phyloP scores from a whole-genome alignment of 2,797 vertebrate genomes.

The Brachymystax lenok region DNA sequence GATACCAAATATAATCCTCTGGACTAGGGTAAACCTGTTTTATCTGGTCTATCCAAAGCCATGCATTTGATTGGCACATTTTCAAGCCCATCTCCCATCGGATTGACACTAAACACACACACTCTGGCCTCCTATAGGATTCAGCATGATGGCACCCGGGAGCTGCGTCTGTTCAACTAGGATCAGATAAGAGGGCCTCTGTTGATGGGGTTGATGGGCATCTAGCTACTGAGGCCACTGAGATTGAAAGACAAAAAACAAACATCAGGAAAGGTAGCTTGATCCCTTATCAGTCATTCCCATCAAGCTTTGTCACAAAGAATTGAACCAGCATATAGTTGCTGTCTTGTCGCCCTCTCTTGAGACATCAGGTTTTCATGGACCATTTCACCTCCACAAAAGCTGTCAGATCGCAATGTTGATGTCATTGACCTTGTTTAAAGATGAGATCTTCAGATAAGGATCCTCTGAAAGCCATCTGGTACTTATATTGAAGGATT shows the following conservation, averaged over 20 bases:
- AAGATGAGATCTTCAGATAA: constrained; percentile 8
- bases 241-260: constrained; percentile 54
- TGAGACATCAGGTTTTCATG: constrained; percentile 12
- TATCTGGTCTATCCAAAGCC: constrained; percentile 32
- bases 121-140: constrained; percentile 64
- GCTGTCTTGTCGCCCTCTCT: not conserved
- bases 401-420: constrained; percentile 5
- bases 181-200: constrained; percentile 61
- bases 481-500: not conserved
- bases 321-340: constrained; percentile 40
- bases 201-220: constrained; percentile 59
- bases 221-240: constrained; percentile 63
- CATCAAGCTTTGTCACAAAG: constrained; percentile 54
- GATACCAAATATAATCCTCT: not conserved
- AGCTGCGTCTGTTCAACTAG: constrained; percentile 53
- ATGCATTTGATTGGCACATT: constrained; percentile 39
- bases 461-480: not conserved
- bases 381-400: constrained; percentile 13
- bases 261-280: constrained; percentile 36
- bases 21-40: not conserved
- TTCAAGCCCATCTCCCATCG: constrained; percentile 25
- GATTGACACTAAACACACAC: not conserved
- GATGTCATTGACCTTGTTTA: constrained; percentile 24
- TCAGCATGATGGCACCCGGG: constrained; percentile 49
- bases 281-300: constrained; percentile 56